Evolutionary conservation across 1,140 invertebrate genomes (phyloP).

Genomic region (Venturia canescens): DNA sequence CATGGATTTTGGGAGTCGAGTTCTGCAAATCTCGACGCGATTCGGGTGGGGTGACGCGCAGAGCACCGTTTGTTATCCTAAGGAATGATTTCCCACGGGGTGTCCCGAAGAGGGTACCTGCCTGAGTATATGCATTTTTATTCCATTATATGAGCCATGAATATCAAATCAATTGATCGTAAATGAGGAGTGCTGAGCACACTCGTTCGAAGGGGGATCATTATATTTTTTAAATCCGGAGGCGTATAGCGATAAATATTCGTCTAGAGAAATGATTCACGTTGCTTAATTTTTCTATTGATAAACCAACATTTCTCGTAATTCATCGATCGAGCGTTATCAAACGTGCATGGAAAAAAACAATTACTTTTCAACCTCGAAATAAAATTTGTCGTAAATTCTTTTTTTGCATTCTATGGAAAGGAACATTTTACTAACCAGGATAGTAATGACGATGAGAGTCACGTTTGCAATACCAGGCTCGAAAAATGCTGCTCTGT

Average conservation of each 20-base stretch:
- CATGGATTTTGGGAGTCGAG: background rate
- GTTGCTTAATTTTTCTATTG: too few relatives aligned
- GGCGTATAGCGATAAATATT: background rate
- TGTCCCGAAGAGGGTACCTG: background rate
- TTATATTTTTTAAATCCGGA: background rate
- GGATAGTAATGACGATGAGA: conserved; percentile 82
- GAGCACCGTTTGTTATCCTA: conserved; percentile 40
- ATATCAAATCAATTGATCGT: background rate
- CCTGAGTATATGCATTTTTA: background rate
- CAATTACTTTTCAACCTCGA: too few relatives aligned
- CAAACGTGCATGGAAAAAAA: too few relatives aligned
- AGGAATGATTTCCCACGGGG: conserved; percentile 45
- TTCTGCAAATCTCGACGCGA: background rate
- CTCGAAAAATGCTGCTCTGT: conserved; percentile 79
- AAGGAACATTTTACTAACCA: conserved; percentile 75
- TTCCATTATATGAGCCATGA: background rate
- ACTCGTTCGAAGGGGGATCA: background rate
- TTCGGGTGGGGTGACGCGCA: background rate
- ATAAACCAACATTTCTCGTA: too few relatives aligned
- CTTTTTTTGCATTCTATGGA: background rate
- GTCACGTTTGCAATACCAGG: conserved; percentile 80
- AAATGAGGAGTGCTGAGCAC: background rate
- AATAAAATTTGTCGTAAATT: too few relatives aligned
- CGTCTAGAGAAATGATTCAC: too few relatives aligned
- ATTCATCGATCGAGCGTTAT: too few relatives aligned